Base-by-base conservation (phyloP, 64 coral and sea anemone genomes). In the Acropora yongei region DNA sequence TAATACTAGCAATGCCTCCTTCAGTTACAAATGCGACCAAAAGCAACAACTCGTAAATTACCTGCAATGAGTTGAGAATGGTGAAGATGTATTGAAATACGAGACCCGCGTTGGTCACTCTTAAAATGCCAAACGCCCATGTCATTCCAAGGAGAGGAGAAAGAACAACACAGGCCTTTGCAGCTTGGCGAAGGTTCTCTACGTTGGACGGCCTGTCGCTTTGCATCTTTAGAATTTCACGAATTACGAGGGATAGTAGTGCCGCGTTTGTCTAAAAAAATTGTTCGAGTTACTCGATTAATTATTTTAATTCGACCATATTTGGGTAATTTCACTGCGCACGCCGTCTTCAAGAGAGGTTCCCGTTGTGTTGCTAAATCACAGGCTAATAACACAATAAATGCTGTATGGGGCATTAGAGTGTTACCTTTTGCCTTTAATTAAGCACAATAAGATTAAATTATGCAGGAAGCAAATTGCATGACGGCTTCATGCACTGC, bases 1-100 rank as follows among this genome's bases (percentile, higher is more conserved):
- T n/a, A n/a, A n/a, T n/a, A n/a, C n/a, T n/a, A n/a, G n/a, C n/a
- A n/a, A n/a, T n/a, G n/a, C n/a, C n/a, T n/a, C n/a, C n/a, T n/a
- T n/a, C n/a, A n/a, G n/a, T n/a, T n/a, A n/a, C n/a, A n/a, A n/a
- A n/a, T n/a, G n/a, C n/a, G n/a, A n/a, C n/a, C n/a, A n/a, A n/a
- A n/a, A n/a, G n/a, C n/a, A n/a, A n/a, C n/a, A n/a, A n/a, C n/a
- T 53, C 47, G 19, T 65, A 41, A 57, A 41, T 63, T 57, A 92
- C 90, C 90, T 92, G 90, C 2, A 92, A 43, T 3, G 90, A 92
- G 72, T 92, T 92, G 51, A 92, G 72, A n/a, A 92, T 92, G 2
- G 90, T 86, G 44, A 92, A 86, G 30, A 92, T 78, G 82, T 92
- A 92, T 82, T 92, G 90, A 57, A 92, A 92, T 7, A 61, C 90